These are phyloP conservation scores for Tachysurus fulvidraco DNA, from an alignment of 2,113 vertebrate genomes.

Conservation along the genomic window DNA sequence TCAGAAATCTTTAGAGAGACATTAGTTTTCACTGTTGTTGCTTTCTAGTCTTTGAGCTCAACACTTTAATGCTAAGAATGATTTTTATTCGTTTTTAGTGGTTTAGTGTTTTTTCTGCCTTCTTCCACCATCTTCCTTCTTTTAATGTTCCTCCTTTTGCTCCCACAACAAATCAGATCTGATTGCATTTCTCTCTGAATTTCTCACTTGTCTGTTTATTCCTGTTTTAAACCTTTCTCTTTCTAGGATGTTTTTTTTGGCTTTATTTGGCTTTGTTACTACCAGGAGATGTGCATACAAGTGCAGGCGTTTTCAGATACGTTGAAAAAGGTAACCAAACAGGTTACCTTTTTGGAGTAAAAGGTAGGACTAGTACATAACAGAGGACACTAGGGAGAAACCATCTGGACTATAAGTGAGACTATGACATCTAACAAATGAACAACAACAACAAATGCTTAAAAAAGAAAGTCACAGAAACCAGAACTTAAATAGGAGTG, in stretches of 20 bases:
- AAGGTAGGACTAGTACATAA: too few relatives aligned
- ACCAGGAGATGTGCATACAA: too few relatives aligned
- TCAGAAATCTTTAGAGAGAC: neutral
- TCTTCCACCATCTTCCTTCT: neutral
- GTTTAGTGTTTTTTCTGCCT: neutral
- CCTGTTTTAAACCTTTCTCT: neutral
- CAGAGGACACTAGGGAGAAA: too few relatives aligned
- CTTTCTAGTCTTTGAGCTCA: neutral
- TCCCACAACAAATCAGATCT: neutral
- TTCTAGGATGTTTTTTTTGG: neutral
- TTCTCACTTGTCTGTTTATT: neutral
- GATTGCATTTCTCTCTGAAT: neutral
- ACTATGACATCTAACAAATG: too few relatives aligned
- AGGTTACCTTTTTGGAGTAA: too few relatives aligned
- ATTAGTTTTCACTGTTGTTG: neutral
- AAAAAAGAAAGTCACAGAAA: too few relatives aligned
- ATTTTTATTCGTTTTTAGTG: neutral
- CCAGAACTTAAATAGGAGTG: too few relatives aligned
- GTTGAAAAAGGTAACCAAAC: too few relatives aligned
- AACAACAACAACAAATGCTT: too few relatives aligned
- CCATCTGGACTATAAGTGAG: too few relatives aligned
- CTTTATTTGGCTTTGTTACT: neutral
- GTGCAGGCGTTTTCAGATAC: too few relatives aligned
- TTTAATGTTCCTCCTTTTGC: neutral
- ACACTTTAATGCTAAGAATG: too few relatives aligned